Percentiles rank a stretch among this genome's conserved stretches.
Evolutionary conservation across 2,113 vertebrate species (phyloP).

Genomic region (Puntigrus tetrazona): DNA sequence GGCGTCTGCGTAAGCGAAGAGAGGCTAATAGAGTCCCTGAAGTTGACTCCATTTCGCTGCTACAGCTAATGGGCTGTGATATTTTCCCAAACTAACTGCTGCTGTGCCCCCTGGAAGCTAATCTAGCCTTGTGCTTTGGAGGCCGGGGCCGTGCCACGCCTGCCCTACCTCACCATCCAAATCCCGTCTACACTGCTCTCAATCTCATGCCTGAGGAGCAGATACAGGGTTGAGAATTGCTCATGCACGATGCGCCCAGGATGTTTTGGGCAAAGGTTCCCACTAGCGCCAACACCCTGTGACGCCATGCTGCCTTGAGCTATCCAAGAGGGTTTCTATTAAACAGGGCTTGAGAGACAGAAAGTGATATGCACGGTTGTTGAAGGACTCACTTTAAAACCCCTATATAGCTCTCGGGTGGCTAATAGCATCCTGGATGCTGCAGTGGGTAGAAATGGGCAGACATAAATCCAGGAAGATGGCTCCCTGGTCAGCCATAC

Average conservation of each 20-base stretch:
- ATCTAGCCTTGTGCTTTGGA: slow-evolving; percentile 73
- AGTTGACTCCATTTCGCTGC: slow-evolving; percentile 92
- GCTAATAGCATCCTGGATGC: slow-evolving; percentile 66
- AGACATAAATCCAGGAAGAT: slow-evolving; percentile 71
- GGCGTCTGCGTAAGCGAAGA: slow-evolving; percentile 84
- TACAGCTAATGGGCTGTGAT: slow-evolving; percentile 94
- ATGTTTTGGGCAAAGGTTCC: slow-evolving; percentile 68
- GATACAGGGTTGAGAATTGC: background rate
- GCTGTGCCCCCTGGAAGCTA: slow-evolving; percentile 79
- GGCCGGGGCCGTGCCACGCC: slow-evolving; percentile 56
- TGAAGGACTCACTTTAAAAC: slow-evolving; percentile 44
- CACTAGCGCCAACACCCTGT: slow-evolving; percentile 62
- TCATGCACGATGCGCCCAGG: slow-evolving; percentile 57
- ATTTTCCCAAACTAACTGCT: slow-evolving; percentile 85
- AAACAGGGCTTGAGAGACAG: slow-evolving; percentile 66
- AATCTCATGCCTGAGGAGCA: slow-evolving; percentile 55
- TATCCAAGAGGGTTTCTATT: slow-evolving; percentile 75
- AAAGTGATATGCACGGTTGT: slow-evolving; percentile 49
- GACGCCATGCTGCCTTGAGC: slow-evolving; percentile 61
- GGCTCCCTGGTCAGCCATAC: slow-evolving; percentile 70
- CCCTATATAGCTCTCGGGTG: slow-evolving; percentile 68
- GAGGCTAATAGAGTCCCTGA: slow-evolving; percentile 93
- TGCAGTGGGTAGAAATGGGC: slow-evolving; percentile 68
- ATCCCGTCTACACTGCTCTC: slow-evolving; percentile 58
- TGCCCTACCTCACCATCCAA: slow-evolving; percentile 61